Evolutionary conservation across 2,888 invertebrate genomes (phyloP).

Genomic region (Tetramorium bicarinatum): DNA sequence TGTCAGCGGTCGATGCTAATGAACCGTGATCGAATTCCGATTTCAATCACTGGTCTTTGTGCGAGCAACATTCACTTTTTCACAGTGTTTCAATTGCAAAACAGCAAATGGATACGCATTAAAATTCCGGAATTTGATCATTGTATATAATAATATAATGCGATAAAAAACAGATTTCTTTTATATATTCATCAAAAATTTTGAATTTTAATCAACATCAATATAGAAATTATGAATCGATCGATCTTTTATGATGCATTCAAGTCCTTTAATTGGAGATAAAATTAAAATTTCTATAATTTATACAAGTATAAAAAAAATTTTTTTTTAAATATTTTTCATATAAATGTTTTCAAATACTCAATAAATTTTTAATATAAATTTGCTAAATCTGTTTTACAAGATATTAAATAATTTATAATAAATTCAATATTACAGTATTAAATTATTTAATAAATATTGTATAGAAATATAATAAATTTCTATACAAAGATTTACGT

Average conservation of each 20-base stretch:
- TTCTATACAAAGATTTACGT: background rate
- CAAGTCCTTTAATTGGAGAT: background rate
- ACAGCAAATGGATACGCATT: slow-evolving; percentile 2
- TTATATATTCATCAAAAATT: background rate
- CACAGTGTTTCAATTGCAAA: slow-evolving; percentile 58
- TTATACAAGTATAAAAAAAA: background rate
- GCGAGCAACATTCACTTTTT: slow-evolving; percentile 35
- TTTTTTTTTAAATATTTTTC: background rate
- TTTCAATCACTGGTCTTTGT: slow-evolving; percentile 62
- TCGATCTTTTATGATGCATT: background rate
- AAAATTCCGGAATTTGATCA: slow-evolving; percentile 1
- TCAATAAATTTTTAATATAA: background rate
- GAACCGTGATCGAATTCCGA: slow-evolving; percentile 72
- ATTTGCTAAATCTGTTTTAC: background rate
- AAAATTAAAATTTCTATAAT: background rate
- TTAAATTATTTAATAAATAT: background rate
- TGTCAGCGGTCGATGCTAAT: slow-evolving; percentile 77
- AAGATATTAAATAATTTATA: background rate
- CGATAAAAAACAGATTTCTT: background rate
- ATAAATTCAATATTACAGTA: background rate
- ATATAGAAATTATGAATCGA: background rate
- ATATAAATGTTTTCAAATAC: background rate
- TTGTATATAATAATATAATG: background rate
- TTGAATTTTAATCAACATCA: background rate
- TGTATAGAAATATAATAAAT: slow-evolving; percentile 16